A percentile compares a stretch with the other conserved stretches of the same genome.
phyloP scores from a whole-genome alignment of 92 coral and sea anemone genomes.

The Porites evermanni region DNA sequence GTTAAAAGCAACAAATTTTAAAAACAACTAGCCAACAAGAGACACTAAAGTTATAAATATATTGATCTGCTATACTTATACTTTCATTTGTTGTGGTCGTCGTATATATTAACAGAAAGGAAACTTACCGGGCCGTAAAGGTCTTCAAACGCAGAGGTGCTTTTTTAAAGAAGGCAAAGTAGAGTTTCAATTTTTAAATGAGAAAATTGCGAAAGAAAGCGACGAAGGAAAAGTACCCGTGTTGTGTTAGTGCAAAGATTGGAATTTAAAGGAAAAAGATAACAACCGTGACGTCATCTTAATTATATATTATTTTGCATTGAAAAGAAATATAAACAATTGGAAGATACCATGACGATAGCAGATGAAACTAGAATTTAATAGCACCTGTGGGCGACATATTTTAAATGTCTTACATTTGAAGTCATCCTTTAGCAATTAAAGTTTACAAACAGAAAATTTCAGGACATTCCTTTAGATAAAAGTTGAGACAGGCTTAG shows the following conservation, averaged over 20 bases:
- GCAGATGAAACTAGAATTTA: constrained; percentile 19
- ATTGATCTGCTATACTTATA: no score
- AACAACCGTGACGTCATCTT: constrained; percentile 19
- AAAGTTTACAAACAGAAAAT: not conserved
- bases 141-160: no score
- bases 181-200: no score
- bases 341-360: not conserved
- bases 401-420: constrained; percentile 12
- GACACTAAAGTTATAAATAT: no score
- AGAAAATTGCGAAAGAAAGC: not conserved
- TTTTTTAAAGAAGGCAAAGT: no score
- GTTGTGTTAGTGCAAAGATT: not conserved
- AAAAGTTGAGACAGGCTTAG: not conserved
- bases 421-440: constrained; percentile 2
- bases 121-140: not conserved
- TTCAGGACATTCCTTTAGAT: not conserved
- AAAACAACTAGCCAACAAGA: no score
- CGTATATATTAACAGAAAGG: no score
- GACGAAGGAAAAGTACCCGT: not conserved
- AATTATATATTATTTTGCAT: not conserved
- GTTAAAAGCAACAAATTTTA: no score
- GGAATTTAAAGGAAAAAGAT: not conserved
- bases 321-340: constrained; percentile 3
- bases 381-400: constrained; percentile 31
- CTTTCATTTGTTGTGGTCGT: no score